These are phyloP conservation scores for Kobus ellipsiprymnus DNA, from an alignment of 2,113 vertebrate genomes.

Conservation along the genomic window DNA sequence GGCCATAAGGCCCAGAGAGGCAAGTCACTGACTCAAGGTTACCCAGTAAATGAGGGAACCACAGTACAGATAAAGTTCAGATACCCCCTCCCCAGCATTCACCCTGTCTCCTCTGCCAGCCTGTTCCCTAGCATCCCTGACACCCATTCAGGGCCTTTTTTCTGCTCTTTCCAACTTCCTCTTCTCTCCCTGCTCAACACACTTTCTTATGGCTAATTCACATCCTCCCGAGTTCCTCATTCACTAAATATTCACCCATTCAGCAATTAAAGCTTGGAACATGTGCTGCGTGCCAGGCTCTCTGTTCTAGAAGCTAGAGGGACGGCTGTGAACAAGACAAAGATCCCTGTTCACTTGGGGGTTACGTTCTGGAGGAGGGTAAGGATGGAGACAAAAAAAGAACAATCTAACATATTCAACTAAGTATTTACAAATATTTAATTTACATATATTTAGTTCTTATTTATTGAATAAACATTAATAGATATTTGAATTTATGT, in stretches of 20 bases:
- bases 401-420: not conserved
- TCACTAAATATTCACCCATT: not conserved
- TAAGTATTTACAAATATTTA: not conserved
- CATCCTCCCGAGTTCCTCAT: not conserved
- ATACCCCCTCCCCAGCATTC: not conserved
- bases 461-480: not conserved
- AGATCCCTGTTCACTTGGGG: not conserved
- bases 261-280: not conserved
- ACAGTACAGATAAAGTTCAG: not conserved
- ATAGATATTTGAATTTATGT: not conserved
- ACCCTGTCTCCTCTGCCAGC: not conserved
- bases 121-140: not conserved
- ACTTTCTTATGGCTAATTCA: not conserved
- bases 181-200: not conserved
- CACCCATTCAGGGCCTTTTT: not conserved
- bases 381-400: not conserved
- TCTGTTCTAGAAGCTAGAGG: not conserved
- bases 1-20: not conserved
- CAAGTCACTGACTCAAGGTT: not conserved
- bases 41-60: not conserved
- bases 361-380: not conserved
- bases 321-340: not conserved
- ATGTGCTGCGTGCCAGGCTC: not conserved
- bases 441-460: not conserved
- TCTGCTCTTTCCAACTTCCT: not conserved